These are phyloP conservation scores for Dendroctonus ponderosae DNA, from an alignment of 1,140 invertebrate species.

Conservation along the genomic window DNA sequence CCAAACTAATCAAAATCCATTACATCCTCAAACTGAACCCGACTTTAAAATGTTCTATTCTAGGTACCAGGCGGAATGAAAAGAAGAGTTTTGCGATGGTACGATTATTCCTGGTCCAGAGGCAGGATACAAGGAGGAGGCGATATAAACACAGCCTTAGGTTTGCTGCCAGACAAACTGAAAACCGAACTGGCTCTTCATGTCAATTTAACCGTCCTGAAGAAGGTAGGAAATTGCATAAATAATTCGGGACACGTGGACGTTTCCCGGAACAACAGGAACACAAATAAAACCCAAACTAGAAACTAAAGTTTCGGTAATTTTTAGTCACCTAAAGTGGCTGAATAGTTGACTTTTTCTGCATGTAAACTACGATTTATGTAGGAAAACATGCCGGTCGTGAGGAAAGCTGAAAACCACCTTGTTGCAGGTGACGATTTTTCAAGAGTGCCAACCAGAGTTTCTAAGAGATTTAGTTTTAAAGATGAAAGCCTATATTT, in stretches of 20 bases:
- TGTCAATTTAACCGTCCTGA: conserved; percentile 91
- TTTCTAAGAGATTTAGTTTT: conserved; percentile 94
- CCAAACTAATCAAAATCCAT: no score
- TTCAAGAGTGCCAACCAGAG: conserved; percentile 96
- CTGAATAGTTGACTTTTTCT: no score
- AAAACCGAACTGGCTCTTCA: conserved; percentile 95
- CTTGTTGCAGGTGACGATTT: conserved; percentile 68
- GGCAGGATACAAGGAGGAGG: conserved; percentile 94
- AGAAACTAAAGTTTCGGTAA: no score
- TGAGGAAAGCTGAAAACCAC: neutral
- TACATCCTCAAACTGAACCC: no score
- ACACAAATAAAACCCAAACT: no score
- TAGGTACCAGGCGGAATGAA: conserved; percentile 91
- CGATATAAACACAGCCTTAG: conserved; percentile 92
- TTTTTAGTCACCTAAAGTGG: no score
- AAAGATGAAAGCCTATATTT: conserved; percentile 98
- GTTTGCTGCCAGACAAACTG: conserved; percentile 90
- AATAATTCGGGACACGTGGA: no score
- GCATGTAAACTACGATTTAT: no score
- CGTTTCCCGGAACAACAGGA: no score
- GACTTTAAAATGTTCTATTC: neutral
- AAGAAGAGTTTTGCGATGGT: conserved; percentile 89
- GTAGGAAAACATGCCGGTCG: no score
- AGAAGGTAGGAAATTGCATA: conserved; percentile 70
- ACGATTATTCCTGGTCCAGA: conserved; percentile 96